Percentiles rank a stretch among this genome's conserved stretches.
These are phyloP conservation scores for Eupithecia tripunctaria DNA, from an alignment of 2,888 invertebrate genomes.

Conservation along the genomic window DNA sequence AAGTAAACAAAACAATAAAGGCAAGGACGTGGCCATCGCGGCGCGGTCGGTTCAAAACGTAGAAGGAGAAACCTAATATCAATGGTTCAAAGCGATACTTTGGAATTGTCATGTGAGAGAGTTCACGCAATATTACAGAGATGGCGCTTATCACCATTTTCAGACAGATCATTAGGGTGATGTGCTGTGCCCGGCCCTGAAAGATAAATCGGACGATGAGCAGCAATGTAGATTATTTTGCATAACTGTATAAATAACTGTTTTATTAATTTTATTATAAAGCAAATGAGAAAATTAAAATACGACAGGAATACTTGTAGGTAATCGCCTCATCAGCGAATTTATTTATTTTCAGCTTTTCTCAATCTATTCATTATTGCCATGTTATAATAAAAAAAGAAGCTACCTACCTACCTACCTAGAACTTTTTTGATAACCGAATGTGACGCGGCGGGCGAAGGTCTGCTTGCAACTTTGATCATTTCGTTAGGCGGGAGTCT, in stretches of 20 bases:
- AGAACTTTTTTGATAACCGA: too few species aligned
- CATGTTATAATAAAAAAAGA: neutral
- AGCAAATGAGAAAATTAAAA: too few species aligned
- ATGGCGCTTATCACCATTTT: conserved; percentile 14
- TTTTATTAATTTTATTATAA: neutral
- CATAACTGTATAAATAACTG: too few species aligned
- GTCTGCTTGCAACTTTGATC: too few species aligned
- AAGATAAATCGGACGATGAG: neutral
- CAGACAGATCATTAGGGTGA: neutral
- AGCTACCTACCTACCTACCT: too few species aligned
- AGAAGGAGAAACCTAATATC: too few species aligned
- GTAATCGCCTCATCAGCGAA: too few species aligned
- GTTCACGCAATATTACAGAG: conserved; percentile 9
- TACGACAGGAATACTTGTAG: too few species aligned
- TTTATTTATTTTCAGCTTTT: too few species aligned
- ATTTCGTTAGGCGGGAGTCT: too few species aligned
- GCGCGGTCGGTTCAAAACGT: neutral
- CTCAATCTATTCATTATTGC: neutral
- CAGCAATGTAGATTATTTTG: neutral
- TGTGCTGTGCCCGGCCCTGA: too few species aligned
- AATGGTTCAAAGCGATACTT: neutral
- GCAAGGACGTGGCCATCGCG: neutral
- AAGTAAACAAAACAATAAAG: neutral
- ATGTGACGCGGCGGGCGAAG: too few species aligned
- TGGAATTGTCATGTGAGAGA: neutral